Base-by-base conservation (phyloP, 2,888 invertebrate genomes). In the Poecilobothrus nobilitatus region DNA sequence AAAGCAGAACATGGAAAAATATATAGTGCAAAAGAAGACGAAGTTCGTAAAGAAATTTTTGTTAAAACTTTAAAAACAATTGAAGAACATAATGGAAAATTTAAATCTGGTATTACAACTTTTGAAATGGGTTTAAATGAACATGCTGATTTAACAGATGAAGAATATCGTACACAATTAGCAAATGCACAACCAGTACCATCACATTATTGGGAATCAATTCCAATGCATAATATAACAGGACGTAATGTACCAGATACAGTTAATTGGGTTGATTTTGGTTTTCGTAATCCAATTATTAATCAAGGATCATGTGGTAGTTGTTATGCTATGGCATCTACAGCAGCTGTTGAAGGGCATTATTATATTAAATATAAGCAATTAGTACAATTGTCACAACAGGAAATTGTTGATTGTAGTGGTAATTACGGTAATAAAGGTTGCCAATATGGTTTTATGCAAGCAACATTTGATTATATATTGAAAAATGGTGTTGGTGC, bases 401-500 rank as follows among this genome's bases (percentile, higher is more conserved):
- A 66, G 33, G 66, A 66, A 53, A 27, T 66, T n/a, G 61, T 66
- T 18, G 66, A 66, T 61, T 66, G 66, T 53, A 91, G 92, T 3
- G 75, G 79, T 0, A 12, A 15, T n/a, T 1, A 18, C 18, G 66
- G 66, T 61, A 66, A 61, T 66, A 18, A 18, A 27, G 66, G 66
- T 10, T 66, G 66, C n/a, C 7, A 27, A 27, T 53, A 53, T 61
- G 66, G 66, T 18, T 53, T 27, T 53, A 18, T 27, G 15, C 18
- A 6, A 8, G 20, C 15, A 4, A 33, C 41, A 20, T 61, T 61
- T 27, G 5, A 66, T 12, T 66, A 66, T 61, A 44, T 61, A 33
- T 61, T 61, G n/a, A n/a, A 66, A 18, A 66, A 66, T 18, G 66
- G 66, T 3, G 18, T 66, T 15, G 33, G 22, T n/a, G 8, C 3